These are phyloP conservation scores for Bujurquina vittata DNA, from an alignment of 2,113 vertebrate species.

Conservation along the genomic window DNA sequence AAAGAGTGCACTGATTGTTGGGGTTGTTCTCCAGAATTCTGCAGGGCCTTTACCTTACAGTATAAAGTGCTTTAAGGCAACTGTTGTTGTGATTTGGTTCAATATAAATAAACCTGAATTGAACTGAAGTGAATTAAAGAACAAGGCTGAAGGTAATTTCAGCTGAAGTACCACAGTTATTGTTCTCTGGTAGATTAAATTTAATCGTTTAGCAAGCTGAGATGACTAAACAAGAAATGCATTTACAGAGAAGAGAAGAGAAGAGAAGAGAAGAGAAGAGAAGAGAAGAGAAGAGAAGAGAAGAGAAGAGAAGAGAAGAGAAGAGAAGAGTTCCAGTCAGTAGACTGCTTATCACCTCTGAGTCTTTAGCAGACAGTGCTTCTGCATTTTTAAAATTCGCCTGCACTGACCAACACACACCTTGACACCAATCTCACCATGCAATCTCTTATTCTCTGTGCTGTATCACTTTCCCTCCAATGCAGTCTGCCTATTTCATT, in stretches of 20 bases:
- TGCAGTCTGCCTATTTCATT: conserved; percentile 20
- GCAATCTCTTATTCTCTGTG: conserved; percentile 66
- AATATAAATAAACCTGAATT: neutral
- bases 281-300: no score
- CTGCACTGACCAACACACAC: conserved; percentile 37
- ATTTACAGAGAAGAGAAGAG: neutral
- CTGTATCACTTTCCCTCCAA: conserved; percentile 6
- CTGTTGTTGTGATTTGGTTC: neutral
- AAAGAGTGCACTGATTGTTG: neutral
- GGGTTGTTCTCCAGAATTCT: neutral
- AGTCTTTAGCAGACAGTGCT: conserved; percentile 13
- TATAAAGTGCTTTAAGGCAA: neutral
- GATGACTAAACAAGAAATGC: neutral
- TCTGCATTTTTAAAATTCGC: conserved; percentile 50
- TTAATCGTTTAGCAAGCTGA: neutral
- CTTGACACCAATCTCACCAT: conserved; percentile 29
- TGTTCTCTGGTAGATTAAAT: neutral
- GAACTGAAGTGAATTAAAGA: neutral
- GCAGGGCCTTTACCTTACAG: neutral
- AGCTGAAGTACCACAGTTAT: neutral
- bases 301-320: neutral
- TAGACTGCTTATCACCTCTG: conserved; percentile 30
- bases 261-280: no score
- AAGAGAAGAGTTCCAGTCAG: neutral
- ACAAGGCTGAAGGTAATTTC: neutral